Evolutionary conservation across 2,113 vertebrate genomes (phyloP).

Genomic region (Campylomormyrus numenius): DNA sequence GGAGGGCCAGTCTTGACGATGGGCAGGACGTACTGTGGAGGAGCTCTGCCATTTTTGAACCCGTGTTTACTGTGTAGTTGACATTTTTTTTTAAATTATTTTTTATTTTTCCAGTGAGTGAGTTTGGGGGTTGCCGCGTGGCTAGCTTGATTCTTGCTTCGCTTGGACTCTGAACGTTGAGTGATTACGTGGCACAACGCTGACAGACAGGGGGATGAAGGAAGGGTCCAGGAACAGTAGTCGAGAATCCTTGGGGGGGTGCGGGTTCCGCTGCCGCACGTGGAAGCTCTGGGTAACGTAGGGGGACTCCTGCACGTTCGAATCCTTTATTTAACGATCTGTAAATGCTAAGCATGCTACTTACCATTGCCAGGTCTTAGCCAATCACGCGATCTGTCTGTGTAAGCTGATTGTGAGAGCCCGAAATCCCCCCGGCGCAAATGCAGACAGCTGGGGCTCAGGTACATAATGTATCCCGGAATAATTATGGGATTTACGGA

Average conservation of each 20-base stretch:
- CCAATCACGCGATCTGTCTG: constrained; percentile 59
- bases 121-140: background rate
- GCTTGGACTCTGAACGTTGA: background rate
- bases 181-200: background rate
- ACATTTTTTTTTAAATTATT: background rate
- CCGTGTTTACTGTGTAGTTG: background rate
- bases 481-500: constrained; percentile 64
- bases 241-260: background rate
- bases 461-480: constrained; percentile 61
- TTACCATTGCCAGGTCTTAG: constrained; percentile 55
- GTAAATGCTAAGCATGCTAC: constrained; percentile 49
- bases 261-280: background rate
- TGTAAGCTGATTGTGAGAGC: constrained; percentile 60
- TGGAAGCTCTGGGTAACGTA: background rate
- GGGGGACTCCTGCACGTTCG: constrained; percentile 18
- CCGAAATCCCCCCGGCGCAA: constrained; percentile 52
- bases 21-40: background rate
- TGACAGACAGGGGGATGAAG: background rate
- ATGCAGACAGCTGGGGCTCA: constrained; percentile 55
- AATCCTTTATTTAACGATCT: constrained; percentile 47
- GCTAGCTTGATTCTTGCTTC: background rate
- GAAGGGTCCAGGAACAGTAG: background rate
- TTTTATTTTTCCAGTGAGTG: background rate
- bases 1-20: background rate
- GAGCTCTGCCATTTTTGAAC: background rate